A percentile compares a stretch with the other conserved stretches of the same genome.
Conservation (phyloP, 2,797 vertebrate species). For the Monodelphis domestica region DNA sequence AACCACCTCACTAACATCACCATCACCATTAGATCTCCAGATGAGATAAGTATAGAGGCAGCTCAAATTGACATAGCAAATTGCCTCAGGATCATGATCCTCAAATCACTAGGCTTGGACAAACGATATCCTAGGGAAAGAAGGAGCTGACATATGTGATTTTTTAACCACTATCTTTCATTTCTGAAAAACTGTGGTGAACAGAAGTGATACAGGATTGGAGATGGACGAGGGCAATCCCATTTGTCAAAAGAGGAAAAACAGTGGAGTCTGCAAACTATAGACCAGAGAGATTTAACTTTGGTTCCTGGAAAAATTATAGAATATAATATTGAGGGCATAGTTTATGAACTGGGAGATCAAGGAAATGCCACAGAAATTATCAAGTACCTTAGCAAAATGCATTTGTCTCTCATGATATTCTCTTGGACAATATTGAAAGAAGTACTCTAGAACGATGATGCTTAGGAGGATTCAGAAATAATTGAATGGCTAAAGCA, state of each 20-base stretch:
- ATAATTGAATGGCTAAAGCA: background rate
- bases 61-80: background rate
- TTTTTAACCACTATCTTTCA: background rate
- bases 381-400: background rate
- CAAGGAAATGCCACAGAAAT: background rate
- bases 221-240: background rate
- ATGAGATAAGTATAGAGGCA: background rate
- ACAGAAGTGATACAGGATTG: background rate
- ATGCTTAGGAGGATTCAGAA: background rate
- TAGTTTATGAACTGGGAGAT: background rate
- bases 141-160: background rate
- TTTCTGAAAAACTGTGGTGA: background rate
- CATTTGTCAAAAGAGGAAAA: background rate
- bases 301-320: background rate
- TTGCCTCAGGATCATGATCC: background rate
- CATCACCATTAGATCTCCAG: background rate
- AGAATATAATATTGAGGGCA: background rate
- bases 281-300: background rate
- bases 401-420: background rate
- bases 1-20: background rate
- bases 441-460: background rate
- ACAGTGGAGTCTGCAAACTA: background rate
- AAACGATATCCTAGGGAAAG: background rate
- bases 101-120: background rate
- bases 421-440: background rate